Evolutionary conservation across 2,113 vertebrate genomes (phyloP).

Genomic region (Balaeniceps rex): DNA sequence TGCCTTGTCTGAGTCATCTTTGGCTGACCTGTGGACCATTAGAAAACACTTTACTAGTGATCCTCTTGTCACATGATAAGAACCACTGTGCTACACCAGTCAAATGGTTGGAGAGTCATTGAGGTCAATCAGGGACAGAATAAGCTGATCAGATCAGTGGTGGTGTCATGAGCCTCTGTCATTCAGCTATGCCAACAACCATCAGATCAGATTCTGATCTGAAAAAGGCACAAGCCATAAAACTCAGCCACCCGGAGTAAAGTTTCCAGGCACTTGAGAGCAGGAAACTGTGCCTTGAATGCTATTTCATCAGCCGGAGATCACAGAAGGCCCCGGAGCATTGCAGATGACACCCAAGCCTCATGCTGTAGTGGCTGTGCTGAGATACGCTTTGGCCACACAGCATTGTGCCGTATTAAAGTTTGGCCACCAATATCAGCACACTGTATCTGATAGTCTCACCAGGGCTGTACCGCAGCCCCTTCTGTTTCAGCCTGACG

Average conservation of each 20-base stretch:
- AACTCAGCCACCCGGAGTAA: not conserved
- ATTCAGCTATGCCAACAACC: not conserved
- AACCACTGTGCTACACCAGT: not conserved
- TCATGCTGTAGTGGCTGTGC: not conserved
- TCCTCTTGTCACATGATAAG: not conserved
- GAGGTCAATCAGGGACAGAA: not conserved
- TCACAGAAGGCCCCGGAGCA: not conserved
- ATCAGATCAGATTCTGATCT: not conserved
- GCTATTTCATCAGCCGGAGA: not conserved
- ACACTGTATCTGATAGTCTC: not conserved
- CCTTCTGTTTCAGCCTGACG: not conserved
- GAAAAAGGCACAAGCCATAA: not conserved
- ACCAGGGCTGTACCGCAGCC: not conserved
- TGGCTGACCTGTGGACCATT: not conserved
- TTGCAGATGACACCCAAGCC: not conserved
- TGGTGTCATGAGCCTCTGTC: not conserved
- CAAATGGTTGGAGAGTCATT: not conserved
- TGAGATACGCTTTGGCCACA: not conserved
- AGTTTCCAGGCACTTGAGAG: not conserved
- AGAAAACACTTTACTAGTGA: not conserved
- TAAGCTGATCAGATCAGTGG: conserved; percentile 21
- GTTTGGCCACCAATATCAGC: not conserved
- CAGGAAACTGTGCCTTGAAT: not conserved
- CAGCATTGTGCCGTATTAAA: not conserved
- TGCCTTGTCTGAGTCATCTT: not conserved